Evolutionary conservation across 2,888 invertebrate genomes (phyloP).

Genomic region (Mesoligia furuncula): DNA sequence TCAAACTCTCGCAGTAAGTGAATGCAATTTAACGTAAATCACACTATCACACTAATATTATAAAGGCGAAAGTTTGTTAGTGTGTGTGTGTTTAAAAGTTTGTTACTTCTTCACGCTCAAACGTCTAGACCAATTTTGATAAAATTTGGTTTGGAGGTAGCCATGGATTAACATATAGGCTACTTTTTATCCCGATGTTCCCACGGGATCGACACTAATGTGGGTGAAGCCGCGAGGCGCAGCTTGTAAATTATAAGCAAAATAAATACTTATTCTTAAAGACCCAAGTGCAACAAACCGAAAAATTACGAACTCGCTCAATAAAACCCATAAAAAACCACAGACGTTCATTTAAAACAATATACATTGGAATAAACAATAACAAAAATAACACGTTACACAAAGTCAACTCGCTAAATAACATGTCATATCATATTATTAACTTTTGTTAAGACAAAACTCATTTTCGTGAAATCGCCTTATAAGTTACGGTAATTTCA

Average conservation of each 20-base stretch:
- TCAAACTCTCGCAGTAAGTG: neutral
- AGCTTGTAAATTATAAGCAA: too few relatives aligned
- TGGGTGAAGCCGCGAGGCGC: too few relatives aligned
- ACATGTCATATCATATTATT: constrained; percentile 45
- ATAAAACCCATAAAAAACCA: constrained; percentile 56
- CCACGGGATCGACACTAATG: too few relatives aligned
- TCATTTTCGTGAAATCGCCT: constrained; percentile 37
- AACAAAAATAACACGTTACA: constrained; percentile 38
- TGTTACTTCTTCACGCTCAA: too few relatives aligned
- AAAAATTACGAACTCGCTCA: constrained; percentile 28
- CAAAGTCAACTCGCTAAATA: constrained; percentile 36
- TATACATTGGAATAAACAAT: constrained; percentile 56
- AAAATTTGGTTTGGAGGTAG: too few relatives aligned
- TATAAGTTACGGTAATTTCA: constrained; percentile 40
- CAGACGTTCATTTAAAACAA: constrained; percentile 65
- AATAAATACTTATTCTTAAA: neutral
- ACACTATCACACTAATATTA: too few relatives aligned
- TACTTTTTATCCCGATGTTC: too few relatives aligned
- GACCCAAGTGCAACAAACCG: constrained; percentile 39
- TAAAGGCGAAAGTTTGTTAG: too few relatives aligned
- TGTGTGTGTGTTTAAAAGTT: too few relatives aligned
- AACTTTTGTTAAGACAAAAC: constrained; percentile 32
- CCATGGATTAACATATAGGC: too few relatives aligned
- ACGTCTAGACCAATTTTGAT: too few relatives aligned
- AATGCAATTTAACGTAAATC: neutral